phyloP scores from a whole-genome alignment of 2,888 invertebrate species.

The Sesia bembeciformis region DNA sequence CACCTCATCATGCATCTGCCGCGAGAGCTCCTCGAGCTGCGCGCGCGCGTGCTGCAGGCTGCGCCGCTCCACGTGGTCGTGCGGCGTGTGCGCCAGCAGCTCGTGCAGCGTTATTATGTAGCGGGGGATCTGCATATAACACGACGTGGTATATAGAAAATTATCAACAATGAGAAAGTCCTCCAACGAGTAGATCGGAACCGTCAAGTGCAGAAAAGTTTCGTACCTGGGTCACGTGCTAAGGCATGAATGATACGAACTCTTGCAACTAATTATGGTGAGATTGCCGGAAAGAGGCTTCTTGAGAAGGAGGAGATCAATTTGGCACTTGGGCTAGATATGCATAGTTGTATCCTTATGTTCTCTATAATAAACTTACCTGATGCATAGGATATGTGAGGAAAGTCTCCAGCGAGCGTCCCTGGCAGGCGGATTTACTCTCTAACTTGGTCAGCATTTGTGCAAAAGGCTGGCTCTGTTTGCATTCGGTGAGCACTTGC shows the following conservation, averaged over 20 bases:
- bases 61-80: constrained; percentile 93
- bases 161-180: too few species aligned
- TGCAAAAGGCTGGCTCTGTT: constrained; percentile 86
- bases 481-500: constrained; percentile 93
- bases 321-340: too few species aligned
- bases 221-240: too few species aligned
- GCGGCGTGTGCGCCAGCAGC: constrained; percentile 92
- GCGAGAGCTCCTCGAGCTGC: constrained; percentile 88
- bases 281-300: too few species aligned
- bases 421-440: constrained; percentile 89
- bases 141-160: too few species aligned
- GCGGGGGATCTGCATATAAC: constrained; percentile 81
- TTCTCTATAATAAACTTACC: constrained; percentile 51
- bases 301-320: too few species aligned
- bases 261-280: too few species aligned
- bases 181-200: too few species aligned
- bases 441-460: constrained; percentile 86
- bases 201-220: constrained; percentile 60
- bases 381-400: constrained; percentile 96
- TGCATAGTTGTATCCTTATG: background rate
- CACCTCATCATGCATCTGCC: constrained; percentile 93
- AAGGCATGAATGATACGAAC: too few species aligned
- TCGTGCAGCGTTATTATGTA: constrained; percentile 95
- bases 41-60: constrained; percentile 90
- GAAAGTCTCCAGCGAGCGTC: constrained; percentile 89